phyloP scores from a whole-genome alignment of 2,797 vertebrate genomes.

The Gobio occitaniae region DNA sequence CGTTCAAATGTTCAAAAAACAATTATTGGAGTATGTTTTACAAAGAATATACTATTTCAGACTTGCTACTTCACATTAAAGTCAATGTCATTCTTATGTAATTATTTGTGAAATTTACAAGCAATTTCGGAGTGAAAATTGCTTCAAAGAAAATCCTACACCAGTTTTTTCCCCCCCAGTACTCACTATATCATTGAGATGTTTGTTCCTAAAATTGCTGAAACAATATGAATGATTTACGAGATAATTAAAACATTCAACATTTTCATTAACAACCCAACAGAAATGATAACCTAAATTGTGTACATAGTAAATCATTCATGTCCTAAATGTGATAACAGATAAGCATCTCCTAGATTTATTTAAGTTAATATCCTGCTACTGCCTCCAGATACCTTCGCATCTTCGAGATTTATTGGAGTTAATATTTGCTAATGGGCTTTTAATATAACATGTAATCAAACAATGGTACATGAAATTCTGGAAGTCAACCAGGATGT shows the following conservation, averaged over 20 bases:
- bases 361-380: conserved; percentile 10
- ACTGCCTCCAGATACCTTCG: background rate
- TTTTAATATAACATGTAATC: conserved; percentile 8
- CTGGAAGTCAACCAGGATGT: background rate
- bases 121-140: too few relatives aligned
- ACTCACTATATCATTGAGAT: too few relatives aligned
- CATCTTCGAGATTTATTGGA: background rate
- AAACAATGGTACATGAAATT: background rate
- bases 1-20: too few relatives aligned
- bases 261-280: background rate
- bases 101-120: too few relatives aligned
- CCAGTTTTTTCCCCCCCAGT: too few relatives aligned
- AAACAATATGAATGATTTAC: conserved; percentile 3
- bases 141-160: too few relatives aligned
- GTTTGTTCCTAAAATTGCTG: background rate
- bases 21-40: too few relatives aligned
- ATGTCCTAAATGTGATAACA: conserved; percentile 1
- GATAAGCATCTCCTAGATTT: conserved; percentile 11
- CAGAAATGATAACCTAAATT: background rate
- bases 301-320: conserved; percentile 1
- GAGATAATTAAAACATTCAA: background rate
- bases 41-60: too few relatives aligned
- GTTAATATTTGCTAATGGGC: background rate
- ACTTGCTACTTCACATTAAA: too few relatives aligned
- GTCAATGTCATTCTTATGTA: too few relatives aligned